phyloP scores from a whole-genome alignment of 2,113 vertebrate species.

The Mohoua ochrocephala region DNA sequence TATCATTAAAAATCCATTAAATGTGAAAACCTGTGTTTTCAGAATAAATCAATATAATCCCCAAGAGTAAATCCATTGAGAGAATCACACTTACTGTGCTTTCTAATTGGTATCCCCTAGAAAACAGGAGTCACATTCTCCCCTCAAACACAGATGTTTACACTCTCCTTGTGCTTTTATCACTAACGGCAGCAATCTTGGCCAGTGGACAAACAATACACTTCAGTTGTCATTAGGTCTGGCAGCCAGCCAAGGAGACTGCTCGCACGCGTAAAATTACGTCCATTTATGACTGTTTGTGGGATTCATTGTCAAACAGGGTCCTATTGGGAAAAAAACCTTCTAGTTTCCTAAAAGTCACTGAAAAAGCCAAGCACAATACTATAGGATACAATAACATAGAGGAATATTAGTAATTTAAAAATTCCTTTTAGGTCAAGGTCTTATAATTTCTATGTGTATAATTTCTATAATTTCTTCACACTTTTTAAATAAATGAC shows the following conservation, averaged over 20 bases:
- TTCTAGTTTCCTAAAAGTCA: neutral
- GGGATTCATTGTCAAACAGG: neutral
- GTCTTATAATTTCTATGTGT: neutral
- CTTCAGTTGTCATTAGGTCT: constrained; percentile 21
- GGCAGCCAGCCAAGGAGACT: neutral
- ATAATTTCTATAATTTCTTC: too few species aligned
- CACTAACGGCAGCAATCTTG: constrained; percentile 47
- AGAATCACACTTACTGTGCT: neutral
- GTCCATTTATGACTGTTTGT: neutral
- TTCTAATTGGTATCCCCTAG: neutral
- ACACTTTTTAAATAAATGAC: neutral
- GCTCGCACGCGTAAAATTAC: neutral
- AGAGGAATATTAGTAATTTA: neutral
- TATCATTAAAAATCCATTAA: constrained; percentile 31
- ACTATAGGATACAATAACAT: neutral
- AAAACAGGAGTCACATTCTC: neutral
- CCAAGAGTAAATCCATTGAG: neutral
- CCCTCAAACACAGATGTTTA: constrained; percentile 43
- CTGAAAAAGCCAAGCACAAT: neutral
- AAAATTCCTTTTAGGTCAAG: neutral
- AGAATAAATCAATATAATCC: constrained; percentile 1
- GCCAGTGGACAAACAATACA: constrained; percentile 37
- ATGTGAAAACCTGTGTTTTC: neutral
- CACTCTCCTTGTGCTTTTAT: constrained; percentile 21
- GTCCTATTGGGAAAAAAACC: neutral